A percentile compares a stretch with the other conserved stretches of the same genome.
phyloP scores from a whole-genome alignment of 2,797 vertebrate genomes.

The Rhadinocentrus ornatus region DNA sequence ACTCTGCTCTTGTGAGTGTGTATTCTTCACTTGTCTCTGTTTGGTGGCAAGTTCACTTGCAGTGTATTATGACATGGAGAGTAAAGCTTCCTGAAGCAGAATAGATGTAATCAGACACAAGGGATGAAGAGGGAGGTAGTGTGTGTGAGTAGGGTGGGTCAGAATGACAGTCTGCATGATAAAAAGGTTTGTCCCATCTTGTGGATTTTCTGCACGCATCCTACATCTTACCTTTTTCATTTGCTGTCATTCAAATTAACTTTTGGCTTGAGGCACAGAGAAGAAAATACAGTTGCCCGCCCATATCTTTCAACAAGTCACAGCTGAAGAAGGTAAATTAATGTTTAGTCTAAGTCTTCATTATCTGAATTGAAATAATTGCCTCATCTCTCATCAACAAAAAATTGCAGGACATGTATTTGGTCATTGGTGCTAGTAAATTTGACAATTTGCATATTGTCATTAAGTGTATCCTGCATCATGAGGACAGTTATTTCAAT shows the following conservation, averaged over 20 bases:
- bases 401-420: constrained; percentile 41
- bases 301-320: constrained; percentile 56
- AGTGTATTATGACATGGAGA: constrained; percentile 42
- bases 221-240: constrained; percentile 73
- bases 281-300: constrained; percentile 39
- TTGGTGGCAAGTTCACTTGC: constrained; percentile 43
- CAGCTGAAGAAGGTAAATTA: constrained; percentile 28
- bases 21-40: constrained; percentile 38
- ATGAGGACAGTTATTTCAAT: constrained; percentile 20
- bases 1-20: constrained; percentile 23
- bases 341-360: constrained; percentile 32
- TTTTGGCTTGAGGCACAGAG: constrained; percentile 55
- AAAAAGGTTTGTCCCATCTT: constrained; percentile 71
- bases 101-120: constrained; percentile 78
- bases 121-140: constrained; percentile 58
- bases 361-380: constrained; percentile 46
- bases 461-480: constrained; percentile 7
- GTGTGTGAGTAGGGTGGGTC: constrained; percentile 43
- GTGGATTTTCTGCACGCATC: constrained; percentile 72
- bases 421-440: constrained; percentile 42
- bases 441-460: constrained; percentile 23
- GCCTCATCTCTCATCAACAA: constrained; percentile 27
- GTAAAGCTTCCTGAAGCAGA: constrained; percentile 71
- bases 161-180: constrained; percentile 72
- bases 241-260: constrained; percentile 74